Base-by-base conservation (phyloP, 2,113 vertebrate species). In the Dipodomys stephensi region DNA sequence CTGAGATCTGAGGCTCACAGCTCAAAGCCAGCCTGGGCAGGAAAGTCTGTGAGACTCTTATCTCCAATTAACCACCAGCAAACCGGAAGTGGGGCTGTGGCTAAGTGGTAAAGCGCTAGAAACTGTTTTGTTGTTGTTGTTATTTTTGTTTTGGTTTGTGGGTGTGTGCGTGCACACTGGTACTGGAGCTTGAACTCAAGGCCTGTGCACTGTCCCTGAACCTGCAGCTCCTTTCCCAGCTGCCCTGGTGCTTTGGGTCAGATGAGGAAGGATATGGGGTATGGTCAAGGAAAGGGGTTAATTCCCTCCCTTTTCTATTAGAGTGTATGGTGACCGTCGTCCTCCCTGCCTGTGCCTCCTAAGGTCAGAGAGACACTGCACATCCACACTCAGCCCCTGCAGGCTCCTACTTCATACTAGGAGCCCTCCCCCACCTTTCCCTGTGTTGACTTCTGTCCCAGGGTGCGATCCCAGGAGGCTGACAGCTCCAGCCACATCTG, bases 401-500 rank as follows among this genome's bases (percentile, higher is more conserved):
- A 77, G n/a, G 12, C 22, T 23, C 62, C 23, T 23, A 64, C 23
- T 64, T 23, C 62, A 64, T 23, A 64, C 23, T 64, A 23, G 23
- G 23, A 25, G 1, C 22, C 62, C 62, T 6, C 46, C n/a, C 15
- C 18, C 11, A 2, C 28, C 0, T 12, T 23, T 9, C 19, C 10
- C 65, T 2, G 1, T 6, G 32, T n/a, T 93, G 77, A 39, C 65
- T 57, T 80, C 62, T 64, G 22, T 65, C 90, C 84, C 95, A 84
- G 68, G 88, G 79, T 72, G 62, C 72, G 13, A 15, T 68, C 90
- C 84, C 95, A 84, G 72, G 88, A 83, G 81, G 62, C 72, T 18
- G 19, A 35, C 65, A 77, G 77, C 32, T 85, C 74, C 0, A 0
- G n/a, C 76, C 68, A 46, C 86, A 79, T 44, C 64, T 81, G 92